Evolutionary conservation across 2,797 vertebrate genomes (phyloP).

Genomic region (Triplophysa bombifrons): DNA sequence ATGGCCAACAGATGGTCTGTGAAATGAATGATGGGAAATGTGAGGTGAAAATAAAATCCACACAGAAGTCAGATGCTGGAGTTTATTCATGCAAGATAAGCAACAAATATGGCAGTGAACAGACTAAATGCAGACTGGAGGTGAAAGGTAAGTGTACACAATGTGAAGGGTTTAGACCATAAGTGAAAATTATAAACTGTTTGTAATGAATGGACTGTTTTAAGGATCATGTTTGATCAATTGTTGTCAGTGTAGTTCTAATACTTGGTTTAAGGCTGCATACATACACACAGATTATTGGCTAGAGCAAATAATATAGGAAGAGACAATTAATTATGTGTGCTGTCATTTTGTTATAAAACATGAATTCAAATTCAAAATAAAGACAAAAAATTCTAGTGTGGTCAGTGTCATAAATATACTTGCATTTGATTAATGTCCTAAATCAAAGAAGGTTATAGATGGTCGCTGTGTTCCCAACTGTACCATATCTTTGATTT

Average conservation of each 20-base stretch:
- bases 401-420: background rate
- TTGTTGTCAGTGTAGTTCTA: no score
- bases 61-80: constrained; percentile 81
- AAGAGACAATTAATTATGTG: no score
- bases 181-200: background rate
- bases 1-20: constrained; percentile 71
- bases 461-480: background rate
- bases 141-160: constrained; percentile 80
- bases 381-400: no score
- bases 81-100: constrained; percentile 87
- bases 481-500: background rate
- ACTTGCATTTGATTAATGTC: no score
- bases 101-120: constrained; percentile 84
- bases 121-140: constrained; percentile 85
- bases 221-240: no score
- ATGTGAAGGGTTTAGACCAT: background rate
- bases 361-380: no score
- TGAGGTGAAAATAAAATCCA: constrained; percentile 81
- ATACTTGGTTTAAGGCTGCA: no score
- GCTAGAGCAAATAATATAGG: no score
- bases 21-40: constrained; percentile 77
- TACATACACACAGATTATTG: no score
- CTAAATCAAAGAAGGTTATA: background rate
- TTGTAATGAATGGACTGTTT: no score
- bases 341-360: no score